These are phyloP conservation scores for Acyrthosiphon pisum DNA, from an alignment of 1,140 invertebrate species.

Conservation along the genomic window DNA sequence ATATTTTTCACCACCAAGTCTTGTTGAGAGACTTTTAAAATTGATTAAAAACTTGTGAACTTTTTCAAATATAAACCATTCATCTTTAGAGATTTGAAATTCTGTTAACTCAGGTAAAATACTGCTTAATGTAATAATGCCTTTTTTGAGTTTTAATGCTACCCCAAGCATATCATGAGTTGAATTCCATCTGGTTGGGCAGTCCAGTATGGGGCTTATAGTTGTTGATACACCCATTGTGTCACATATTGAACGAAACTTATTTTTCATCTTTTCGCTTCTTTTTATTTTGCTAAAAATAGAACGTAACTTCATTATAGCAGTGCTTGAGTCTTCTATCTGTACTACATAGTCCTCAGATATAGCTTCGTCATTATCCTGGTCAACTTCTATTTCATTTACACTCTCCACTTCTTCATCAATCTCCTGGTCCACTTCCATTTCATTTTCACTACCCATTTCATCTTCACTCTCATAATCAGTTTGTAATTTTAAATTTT, in stretches of 20 bases:
- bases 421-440: not conserved
- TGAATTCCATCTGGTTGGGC: slow-evolving; percentile 58
- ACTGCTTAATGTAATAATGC: slow-evolving; percentile 23
- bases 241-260: slow-evolving; percentile 51
- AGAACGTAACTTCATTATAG: slow-evolving; percentile 44
- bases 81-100: not conserved
- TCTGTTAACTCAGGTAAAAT: slow-evolving; percentile 10
- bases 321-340: not conserved
- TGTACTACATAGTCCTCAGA: not conserved
- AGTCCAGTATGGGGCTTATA: slow-evolving; percentile 43
- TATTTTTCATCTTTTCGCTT: slow-evolving; percentile 52
- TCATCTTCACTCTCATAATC: not conserved
- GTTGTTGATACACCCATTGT: slow-evolving; percentile 41
- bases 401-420: not conserved
- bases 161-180: slow-evolving; percentile 57
- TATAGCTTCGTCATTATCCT: not conserved
- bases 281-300: slow-evolving; percentile 57
- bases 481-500: slow-evolving; percentile 45
- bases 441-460: not conserved
- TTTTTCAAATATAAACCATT: slow-evolving; percentile 44
- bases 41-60: slow-evolving; percentile 25
- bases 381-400: not conserved
- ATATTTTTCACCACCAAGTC: slow-evolving; percentile 41
- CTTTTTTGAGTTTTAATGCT: slow-evolving; percentile 54
- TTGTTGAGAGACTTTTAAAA: slow-evolving; percentile 28